Percentiles rank a stretch among this genome's conserved stretches.
These are phyloP conservation scores for Orycteropus afer DNA, from an alignment of 2,113 vertebrate species.

Conservation along the genomic window DNA sequence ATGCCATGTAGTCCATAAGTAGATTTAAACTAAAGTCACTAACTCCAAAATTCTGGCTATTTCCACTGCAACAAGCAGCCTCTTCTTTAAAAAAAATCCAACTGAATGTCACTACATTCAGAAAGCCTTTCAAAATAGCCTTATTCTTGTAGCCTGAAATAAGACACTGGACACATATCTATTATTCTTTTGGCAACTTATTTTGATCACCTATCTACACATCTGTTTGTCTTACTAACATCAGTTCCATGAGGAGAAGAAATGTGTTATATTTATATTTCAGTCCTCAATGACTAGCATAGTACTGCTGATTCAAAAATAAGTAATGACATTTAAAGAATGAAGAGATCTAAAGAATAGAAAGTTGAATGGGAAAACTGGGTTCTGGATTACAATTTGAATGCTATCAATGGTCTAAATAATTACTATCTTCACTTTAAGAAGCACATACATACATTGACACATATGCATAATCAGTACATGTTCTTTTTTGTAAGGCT, in stretches of 20 bases:
- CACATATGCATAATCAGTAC: too few species aligned
- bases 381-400: background rate
- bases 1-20: background rate
- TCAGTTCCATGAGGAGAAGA: background rate
- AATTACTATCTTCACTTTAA: too few species aligned
- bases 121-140: background rate
- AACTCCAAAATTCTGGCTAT: background rate
- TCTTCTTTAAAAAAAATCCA: background rate
- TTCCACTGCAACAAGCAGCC: background rate
- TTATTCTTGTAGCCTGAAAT: background rate
- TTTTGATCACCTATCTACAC: background rate
- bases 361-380: background rate
- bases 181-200: background rate
- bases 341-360: background rate
- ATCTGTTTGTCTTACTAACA: background rate
- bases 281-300: background rate
- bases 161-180: background rate
- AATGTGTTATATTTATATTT: accelerated
- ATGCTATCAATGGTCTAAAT: too few species aligned
- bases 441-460: background rate
- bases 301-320: background rate
- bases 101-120: background rate
- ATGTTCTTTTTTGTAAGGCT: background rate
- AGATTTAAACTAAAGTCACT: background rate
- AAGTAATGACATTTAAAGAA: background rate